Base-by-base conservation (phyloP, 1,140 invertebrate species). In the Dryas iulia region DNA sequence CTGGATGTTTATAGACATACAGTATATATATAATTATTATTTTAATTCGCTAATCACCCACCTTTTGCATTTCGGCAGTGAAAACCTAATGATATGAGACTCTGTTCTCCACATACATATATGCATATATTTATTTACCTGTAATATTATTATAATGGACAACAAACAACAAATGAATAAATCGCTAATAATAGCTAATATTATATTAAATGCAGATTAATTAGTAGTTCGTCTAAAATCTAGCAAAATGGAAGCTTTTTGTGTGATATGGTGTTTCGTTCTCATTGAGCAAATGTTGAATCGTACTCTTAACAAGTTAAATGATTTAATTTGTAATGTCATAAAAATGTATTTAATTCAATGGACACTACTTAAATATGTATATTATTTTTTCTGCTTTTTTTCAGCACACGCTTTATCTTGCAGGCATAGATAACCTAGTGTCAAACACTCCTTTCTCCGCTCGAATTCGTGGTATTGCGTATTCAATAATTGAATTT, bases 171-270 rank as follows among this genome's bases (percentile, higher is more conserved):
- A 47, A 47, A 47, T 8, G 14, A 47, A 21, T 47, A 47, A 47
- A 21, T 21, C 18, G 35, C 35, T 39, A 39, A 39, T 24, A 35
- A 58, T 65, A 6, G 21, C 56, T 59, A 59, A 57, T 66, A 66
- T 47, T 59, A 65, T 56, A 30, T 67, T 61, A 67, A 67, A 67
- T 67, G 66, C 66, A 35, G 39, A 33, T 31, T 60, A 67, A 67
- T 61, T 67, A 58, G 66, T 61, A 61, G 33, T 53, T 52, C 18
- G 21, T 67, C 52, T 61, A 60, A 67, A 60, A 28, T 67, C 77
- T 81, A 86, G 73, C 78, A 81, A 82, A 84, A 82, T 86, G 82
- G 82, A 86, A 84, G 81, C 81, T 72, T 79, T 56, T 39, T 28
- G 66, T 69, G 71, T 83, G 82, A 84, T 86, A 84, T 86, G 81